Conservation (phyloP, 2,888 invertebrate genomes). For the Netelia fuscicornis region DNA sequence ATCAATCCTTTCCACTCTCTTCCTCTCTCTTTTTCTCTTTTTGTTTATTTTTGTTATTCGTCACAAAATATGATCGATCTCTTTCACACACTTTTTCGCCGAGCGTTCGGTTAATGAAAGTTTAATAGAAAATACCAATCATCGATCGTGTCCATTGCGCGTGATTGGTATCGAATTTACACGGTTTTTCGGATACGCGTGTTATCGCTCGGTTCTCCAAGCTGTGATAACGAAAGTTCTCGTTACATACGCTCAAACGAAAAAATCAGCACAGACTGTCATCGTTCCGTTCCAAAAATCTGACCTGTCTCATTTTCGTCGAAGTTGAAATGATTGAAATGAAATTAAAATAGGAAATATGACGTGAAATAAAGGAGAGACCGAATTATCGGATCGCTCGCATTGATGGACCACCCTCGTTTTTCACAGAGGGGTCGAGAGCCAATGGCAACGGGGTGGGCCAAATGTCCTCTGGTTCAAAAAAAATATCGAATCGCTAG, state of each 20-base stretch:
- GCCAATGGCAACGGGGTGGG: too few species aligned
- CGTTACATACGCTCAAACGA: too few species aligned
- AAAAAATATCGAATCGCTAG: too few species aligned
- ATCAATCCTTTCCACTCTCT: neutral
- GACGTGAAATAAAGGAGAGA: neutral
- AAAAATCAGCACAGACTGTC: too few species aligned
- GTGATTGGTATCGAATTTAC: neutral
- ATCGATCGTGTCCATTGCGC: neutral
- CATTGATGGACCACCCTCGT: too few species aligned
- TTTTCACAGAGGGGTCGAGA: too few species aligned
- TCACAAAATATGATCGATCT: constrained; percentile 8
- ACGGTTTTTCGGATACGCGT: neutral
- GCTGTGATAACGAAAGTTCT: neutral
- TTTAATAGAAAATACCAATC: neutral
- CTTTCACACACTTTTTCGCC: neutral
- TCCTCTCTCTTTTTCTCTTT: neutral
- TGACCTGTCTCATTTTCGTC: neutral
- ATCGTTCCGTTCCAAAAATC: too few species aligned
- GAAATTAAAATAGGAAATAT: neutral
- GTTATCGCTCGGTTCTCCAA: neutral
- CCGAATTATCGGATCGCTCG: too few species aligned
- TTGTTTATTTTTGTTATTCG: constrained; percentile 15
- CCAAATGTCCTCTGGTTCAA: too few species aligned
- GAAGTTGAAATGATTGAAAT: neutral
- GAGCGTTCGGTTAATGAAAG: neutral